Evolutionary conservation across 2,797 vertebrate species (phyloP), one percentile per base, ranked within the genome.

Genomic region (Crocodylus rhombifer): DNA sequence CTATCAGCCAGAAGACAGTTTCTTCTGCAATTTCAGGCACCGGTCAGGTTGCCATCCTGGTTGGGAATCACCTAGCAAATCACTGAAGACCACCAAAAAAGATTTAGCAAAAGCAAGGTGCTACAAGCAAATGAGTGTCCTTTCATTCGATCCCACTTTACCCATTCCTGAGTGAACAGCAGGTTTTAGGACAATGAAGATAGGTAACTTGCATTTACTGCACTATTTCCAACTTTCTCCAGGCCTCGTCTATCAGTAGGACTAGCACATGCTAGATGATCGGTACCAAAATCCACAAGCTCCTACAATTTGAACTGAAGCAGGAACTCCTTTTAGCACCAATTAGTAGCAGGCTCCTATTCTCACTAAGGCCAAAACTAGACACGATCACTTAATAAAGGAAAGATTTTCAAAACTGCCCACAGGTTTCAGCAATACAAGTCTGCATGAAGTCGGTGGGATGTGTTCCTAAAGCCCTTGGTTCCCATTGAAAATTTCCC

Each of bases 11-110:
- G 14, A 90, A 94, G 93, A 96, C 82, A 51, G 90, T 83, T 79
- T 95, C 91, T 95, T 88, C 90, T 93, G 88, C 93, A 93, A 93
- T 87, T 26, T 2, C 91, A 96, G 96, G 95, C 94, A 96, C 42
- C 3, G 42, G 91, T 93, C 89, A 92, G 95, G 90, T 97, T 97
- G 94, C 93, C 96, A 94, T 93, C 96, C 96, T 97, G 95, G 94
- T 95, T 90, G 69, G 88, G 87, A 94, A 89, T 56, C 87, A 77
- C 93, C 69, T 81, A 1, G 91, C 95, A 96, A 95, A 91, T 51
- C 92, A 90, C 94, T 96, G 1, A 86, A 84, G 96, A 96, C 94
- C 96, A 96, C 71, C 94, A 84, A 82, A 82, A 95, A 90, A 95
- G 79, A 94, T 88, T 90, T 57, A 88, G 64, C 77, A 42, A n/a